phyloP scores from a whole-genome alignment of 2,113 vertebrate species.

The Coreoperca whiteheadi region DNA sequence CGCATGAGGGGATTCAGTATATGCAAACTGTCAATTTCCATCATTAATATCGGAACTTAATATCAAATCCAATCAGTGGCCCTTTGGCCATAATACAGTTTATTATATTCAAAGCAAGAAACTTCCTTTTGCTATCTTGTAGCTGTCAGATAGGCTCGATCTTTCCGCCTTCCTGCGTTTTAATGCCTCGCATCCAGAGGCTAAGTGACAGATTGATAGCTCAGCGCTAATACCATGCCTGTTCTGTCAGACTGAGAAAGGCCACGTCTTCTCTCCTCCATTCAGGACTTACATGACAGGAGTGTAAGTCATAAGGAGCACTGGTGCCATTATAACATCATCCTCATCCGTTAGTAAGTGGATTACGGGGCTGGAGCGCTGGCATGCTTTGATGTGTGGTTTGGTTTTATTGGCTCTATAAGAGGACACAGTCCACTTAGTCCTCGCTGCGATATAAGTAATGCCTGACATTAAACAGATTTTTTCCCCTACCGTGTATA shows the following conservation, averaged over 20 bases:
- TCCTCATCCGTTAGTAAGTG: constrained; percentile 80
- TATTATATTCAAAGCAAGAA: constrained; percentile 51
- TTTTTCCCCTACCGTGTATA: constrained; percentile 57
- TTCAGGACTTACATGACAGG: constrained; percentile 70
- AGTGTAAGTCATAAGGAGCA: constrained; percentile 72
- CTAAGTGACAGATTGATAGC: constrained; percentile 79
- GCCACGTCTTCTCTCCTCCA: constrained; percentile 66
- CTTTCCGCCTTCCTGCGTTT: constrained; percentile 51
- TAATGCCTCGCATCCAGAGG: constrained; percentile 58
- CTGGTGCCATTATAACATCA: constrained; percentile 76
- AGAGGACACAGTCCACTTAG: constrained; percentile 80
- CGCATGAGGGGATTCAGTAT: constrained; percentile 2
- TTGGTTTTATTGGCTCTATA: constrained; percentile 80
- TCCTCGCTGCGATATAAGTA: constrained; percentile 77
- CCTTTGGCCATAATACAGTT: constrained; percentile 35
- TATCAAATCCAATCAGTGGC: constrained; percentile 38
- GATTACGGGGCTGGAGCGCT: constrained; percentile 76
- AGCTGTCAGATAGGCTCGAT: constrained; percentile 52
- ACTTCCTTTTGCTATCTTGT: constrained; percentile 62
- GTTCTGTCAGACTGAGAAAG: constrained; percentile 68
- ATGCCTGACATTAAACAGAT: constrained; percentile 72
- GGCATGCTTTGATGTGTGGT: constrained; percentile 79
- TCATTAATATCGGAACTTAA: neutral
- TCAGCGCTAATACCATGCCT: constrained; percentile 61
- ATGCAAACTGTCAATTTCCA: constrained; percentile 31